A percentile compares a stretch with the other conserved stretches of the same genome.
Evolutionary conservation across 2,888 invertebrate genomes (phyloP).

Genomic region (Charanyca ferruginea): DNA sequence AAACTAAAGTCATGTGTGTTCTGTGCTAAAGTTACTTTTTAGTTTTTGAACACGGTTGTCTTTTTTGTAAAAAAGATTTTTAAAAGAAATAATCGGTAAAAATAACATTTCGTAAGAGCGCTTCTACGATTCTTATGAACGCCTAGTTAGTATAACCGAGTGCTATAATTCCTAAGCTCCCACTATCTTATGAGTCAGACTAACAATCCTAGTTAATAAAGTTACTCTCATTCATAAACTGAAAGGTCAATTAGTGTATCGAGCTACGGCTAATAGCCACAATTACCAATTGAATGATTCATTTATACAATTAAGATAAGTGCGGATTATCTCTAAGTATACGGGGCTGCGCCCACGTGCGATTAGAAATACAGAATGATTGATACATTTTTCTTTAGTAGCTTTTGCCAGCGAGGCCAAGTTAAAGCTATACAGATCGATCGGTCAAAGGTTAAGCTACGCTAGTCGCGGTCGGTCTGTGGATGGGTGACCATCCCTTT

Average conservation of each 20-base stretch:
- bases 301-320: conserved; percentile 70
- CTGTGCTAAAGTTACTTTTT: too few species aligned
- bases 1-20: too few species aligned
- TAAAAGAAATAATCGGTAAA: background rate
- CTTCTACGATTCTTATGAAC: too few species aligned
- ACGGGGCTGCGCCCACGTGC: conserved; percentile 6
- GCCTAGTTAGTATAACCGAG: background rate
- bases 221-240: conserved; percentile 64
- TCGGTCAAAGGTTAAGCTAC: too few species aligned
- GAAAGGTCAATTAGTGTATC: conserved; percentile 77
- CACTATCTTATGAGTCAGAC: conserved; percentile 35
- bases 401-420: too few species aligned
- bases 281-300: conserved; percentile 67
- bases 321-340: conserved; percentile 37
- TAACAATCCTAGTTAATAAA: conserved; percentile 30
- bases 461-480: too few species aligned
- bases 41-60: too few species aligned
- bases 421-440: too few species aligned
- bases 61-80: too few species aligned
- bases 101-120: background rate
- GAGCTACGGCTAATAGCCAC: conserved; percentile 61
- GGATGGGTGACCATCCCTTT: too few species aligned
- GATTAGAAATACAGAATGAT: background rate
- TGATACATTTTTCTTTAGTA: background rate
- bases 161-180: conserved; percentile 4